Base-by-base conservation (phyloP, 1,140 invertebrate genomes). In the Vanessa tameamea region DNA sequence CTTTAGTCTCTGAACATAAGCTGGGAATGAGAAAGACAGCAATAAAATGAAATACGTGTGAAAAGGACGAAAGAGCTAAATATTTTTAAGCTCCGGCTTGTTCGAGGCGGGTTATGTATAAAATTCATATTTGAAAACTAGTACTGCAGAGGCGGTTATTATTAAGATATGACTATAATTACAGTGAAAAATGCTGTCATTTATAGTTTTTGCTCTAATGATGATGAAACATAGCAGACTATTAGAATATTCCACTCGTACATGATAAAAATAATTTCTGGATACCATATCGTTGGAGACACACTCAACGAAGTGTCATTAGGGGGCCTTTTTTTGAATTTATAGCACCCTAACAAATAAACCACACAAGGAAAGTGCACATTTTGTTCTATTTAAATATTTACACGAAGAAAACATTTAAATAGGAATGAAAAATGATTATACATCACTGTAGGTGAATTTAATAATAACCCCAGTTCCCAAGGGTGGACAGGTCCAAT, bases 51-150 rank as follows among this genome's bases (percentile, higher is more conserved):
- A 43, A 65, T 48, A 47, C 47, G 78, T 61, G 67, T 69, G 73
- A 77, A 76, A 16, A 64, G 53, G 71, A 80, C 66, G 72, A 68
- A 75, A 77, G 47, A 76, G 66, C 48, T 64, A 71, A 77, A 75
- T 74, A 72, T 75, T 71, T 75, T 51, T n/a, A 72, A 72, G 68
- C 72, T 63, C 26, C 61, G 69, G 53, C 72, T 72, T 50, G 55
- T 51, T 73, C 66, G 50, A 37, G 48, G 59, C 55, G 70, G 66
- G 64, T 76, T 80, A 72, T 68, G 70, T 76, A 69, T 70, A 73
- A 70, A 70, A 68, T 72, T 70, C 59, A 72, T 79, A 75, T 72
- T 76, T 65, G 72, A 43, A 57, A 16, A 53, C n/a, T 53, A 16
- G n/a, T 53, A 15, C 15, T n/a, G 51, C n/a, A 53, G 4, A 53